phyloP scores from a whole-genome alignment of 2,888 invertebrate species.

The Pilophorus perplexus region DNA sequence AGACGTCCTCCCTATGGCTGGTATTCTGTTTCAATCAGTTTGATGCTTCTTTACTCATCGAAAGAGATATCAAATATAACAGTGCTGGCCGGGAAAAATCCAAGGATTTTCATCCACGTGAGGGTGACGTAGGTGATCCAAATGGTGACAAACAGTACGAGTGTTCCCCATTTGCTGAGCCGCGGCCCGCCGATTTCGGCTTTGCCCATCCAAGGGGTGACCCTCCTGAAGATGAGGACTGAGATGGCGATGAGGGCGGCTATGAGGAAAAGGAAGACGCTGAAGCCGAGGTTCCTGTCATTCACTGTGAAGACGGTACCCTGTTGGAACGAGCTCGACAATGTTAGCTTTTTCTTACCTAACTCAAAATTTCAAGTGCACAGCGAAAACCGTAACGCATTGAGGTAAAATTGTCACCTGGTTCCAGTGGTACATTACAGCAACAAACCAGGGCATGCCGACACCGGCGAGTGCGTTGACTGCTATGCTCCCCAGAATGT shows the following conservation, averaged over 20 bases:
- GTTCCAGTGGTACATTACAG: constrained; percentile 56
- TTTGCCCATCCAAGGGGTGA: constrained; percentile 54
- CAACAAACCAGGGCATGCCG: constrained; percentile 61
- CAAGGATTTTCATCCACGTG: constrained; percentile 53
- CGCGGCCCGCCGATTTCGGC: constrained; percentile 59
- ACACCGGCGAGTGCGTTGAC: constrained; percentile 64
- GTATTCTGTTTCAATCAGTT: too few relatives aligned
- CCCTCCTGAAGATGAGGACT: constrained; percentile 56
- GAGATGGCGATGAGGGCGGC: constrained; percentile 55
- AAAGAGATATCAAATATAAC: too few relatives aligned
- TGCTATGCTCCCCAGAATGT: constrained; percentile 63
- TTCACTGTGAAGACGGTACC: constrained; percentile 53
- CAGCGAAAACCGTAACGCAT: too few relatives aligned
- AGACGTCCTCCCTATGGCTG: too few relatives aligned
- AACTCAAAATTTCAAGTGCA: too few relatives aligned
- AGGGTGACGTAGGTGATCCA: constrained; percentile 57
- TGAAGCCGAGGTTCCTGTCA: constrained; percentile 55
- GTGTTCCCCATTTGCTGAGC: constrained; percentile 52
- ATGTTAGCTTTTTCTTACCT: too few relatives aligned
- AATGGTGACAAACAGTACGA: constrained; percentile 53
- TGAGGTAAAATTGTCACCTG: too few relatives aligned
- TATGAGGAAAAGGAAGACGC: constrained; percentile 58
- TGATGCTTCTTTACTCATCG: too few relatives aligned
- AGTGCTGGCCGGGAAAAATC: constrained; percentile 9
- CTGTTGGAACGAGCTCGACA: too few relatives aligned